Evolutionary conservation across 2,888 invertebrate species (phyloP).

Genomic region (Lasioglossum marginatum): DNA sequence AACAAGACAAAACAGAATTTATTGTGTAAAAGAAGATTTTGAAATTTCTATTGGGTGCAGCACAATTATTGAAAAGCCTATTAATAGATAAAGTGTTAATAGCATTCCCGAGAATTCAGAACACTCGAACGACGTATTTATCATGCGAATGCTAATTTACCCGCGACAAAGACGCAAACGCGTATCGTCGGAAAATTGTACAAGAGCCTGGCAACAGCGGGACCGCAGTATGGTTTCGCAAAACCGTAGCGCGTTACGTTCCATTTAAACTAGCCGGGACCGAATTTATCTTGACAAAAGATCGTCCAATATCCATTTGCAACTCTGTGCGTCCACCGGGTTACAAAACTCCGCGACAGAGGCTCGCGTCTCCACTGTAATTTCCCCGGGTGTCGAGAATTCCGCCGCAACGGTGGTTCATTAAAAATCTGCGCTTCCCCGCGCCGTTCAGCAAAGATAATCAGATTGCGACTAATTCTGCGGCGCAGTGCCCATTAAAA

Average conservation of each 20-base stretch:
- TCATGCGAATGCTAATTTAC: background rate
- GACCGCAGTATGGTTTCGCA: background rate
- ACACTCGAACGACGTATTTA: background rate
- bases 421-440: slow-evolving; percentile 7
- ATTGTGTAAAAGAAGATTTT: no score
- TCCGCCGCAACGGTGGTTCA: background rate
- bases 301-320: slow-evolving; percentile 10
- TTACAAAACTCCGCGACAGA: background rate
- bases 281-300: slow-evolving; percentile 7
- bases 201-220: background rate
- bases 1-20: no score
- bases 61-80: no score
- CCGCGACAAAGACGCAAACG: background rate
- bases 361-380: background rate
- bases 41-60: no score
- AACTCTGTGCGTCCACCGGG: background rate
- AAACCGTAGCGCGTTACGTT: background rate
- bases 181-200: background rate
- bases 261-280: background rate
- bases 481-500: slow-evolving; percentile 35
- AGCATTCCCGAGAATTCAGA: background rate
- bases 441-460: slow-evolving; percentile 19
- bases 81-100: no score
- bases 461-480: slow-evolving; percentile 31
- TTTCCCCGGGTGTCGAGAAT: slow-evolving; percentile 15